phyloP scores from a whole-genome alignment of 35 echinoderm and acorn worm species.

The Hemicentrotus pulcherrimus region DNA sequence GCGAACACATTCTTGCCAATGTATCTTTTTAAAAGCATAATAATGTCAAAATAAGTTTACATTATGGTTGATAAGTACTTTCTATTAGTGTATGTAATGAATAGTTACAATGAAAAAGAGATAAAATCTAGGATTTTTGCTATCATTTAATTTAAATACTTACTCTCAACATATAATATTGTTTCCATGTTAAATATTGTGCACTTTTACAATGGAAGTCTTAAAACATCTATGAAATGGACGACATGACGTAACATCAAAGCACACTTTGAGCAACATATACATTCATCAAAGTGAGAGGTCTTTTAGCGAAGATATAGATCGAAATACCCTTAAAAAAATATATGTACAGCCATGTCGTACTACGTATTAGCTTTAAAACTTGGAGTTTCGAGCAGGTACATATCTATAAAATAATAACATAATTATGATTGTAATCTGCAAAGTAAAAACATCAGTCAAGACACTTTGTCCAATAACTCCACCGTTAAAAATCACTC shows the following conservation, averaged over 20 bases:
- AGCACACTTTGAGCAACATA: not conserved
- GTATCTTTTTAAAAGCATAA: not conserved
- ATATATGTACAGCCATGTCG: not conserved
- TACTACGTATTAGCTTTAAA: not conserved
- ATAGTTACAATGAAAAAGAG: too few species aligned
- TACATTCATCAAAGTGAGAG: not conserved
- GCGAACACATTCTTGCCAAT: not conserved
- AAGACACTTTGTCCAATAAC: not conserved
- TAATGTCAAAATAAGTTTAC: not conserved
- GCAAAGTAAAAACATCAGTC: not conserved
- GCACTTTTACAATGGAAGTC: not conserved
- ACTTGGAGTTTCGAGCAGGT: not conserved
- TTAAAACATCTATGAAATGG: not conserved
- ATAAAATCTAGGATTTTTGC: too few species aligned
- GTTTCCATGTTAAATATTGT: not conserved
- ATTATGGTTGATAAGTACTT: not conserved
- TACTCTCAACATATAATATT: not conserved
- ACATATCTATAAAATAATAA: not conserved
- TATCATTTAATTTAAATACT: too few species aligned
- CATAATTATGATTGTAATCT: not conserved
- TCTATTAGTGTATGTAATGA: too few species aligned
- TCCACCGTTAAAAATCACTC: not conserved
- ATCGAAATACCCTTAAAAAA: not conserved
- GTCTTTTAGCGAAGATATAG: not conserved
- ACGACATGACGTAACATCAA: not conserved